phyloP scores from a whole-genome alignment of 35 echinoderm and acorn worm genomes.

The Heliocidaris tuberculata region DNA sequence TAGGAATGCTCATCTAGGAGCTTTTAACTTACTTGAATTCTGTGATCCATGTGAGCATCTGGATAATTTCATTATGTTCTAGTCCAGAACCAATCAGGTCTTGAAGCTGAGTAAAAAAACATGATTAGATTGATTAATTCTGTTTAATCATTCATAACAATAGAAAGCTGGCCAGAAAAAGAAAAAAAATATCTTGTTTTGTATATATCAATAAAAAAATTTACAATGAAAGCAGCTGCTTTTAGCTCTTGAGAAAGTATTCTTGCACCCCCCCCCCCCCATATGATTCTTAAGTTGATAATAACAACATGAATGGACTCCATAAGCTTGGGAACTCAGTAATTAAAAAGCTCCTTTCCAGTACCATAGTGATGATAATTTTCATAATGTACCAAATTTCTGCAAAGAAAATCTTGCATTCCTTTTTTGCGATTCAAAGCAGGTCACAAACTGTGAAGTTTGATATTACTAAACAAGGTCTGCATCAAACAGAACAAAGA shows the following conservation, averaged over 20 bases:
- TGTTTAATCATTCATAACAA: neutral
- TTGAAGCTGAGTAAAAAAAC: slow-evolving; percentile 62
- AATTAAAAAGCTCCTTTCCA: neutral
- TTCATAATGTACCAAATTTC: neutral
- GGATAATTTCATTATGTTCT: slow-evolving; percentile 90
- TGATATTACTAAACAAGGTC: no score
- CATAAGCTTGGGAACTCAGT: neutral
- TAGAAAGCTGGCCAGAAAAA: neutral
- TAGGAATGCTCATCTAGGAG: no score
- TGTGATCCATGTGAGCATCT: slow-evolving; percentile 79
- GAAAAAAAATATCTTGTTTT: neutral
- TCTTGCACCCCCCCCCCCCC: neutral
- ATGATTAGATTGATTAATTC: neutral
- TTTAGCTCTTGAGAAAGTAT: neutral
- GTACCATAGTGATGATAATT: neutral
- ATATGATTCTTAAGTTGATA: neutral
- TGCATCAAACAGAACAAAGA: no score
- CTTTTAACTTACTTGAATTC: slow-evolving; percentile 78
- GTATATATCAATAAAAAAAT: neutral
- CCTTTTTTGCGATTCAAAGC: neutral
- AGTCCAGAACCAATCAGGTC: slow-evolving; percentile 71
- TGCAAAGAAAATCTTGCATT: neutral
- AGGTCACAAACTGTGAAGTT: neutral
- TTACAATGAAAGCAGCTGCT: neutral
- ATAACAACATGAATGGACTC: neutral